phyloP scores from a whole-genome alignment of 2,888 invertebrate species.

The Zhengitettix transpicula region DNA sequence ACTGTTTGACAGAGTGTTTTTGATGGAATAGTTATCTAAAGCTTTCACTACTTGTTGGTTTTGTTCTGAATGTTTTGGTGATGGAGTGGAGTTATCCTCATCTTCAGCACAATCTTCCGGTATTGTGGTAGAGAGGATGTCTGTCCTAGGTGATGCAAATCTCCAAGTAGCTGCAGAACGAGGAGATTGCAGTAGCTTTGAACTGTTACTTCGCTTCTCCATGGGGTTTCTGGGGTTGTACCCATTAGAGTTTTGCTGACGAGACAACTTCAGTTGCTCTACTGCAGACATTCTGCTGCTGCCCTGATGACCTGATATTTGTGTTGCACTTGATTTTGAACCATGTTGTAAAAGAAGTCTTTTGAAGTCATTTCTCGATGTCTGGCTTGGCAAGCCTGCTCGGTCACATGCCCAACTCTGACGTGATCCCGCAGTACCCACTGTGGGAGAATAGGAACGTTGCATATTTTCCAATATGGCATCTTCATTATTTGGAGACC shows the following conservation, averaged over 20 bases:
- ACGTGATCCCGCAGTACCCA: slow-evolving; percentile 20
- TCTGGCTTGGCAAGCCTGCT: slow-evolving; percentile 35
- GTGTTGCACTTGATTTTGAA: not conserved
- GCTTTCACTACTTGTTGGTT: not conserved
- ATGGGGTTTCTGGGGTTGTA: slow-evolving; percentile 43
- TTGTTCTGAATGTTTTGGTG: not conserved
- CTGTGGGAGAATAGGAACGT: not conserved
- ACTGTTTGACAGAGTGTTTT: not conserved
- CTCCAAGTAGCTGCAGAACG: slow-evolving; percentile 45
- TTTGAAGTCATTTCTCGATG: slow-evolving; percentile 71
- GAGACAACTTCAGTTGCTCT: slow-evolving; percentile 53
- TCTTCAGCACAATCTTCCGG: slow-evolving; percentile 66
- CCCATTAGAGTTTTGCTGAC: slow-evolving; percentile 17
- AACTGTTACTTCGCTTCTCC: slow-evolving; percentile 39
- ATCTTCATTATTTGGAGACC: slow-evolving; percentile 33
- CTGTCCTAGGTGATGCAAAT: slow-evolving; percentile 57
- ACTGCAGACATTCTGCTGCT: slow-evolving; percentile 51
- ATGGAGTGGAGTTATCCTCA: slow-evolving; percentile 38
- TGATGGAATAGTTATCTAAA: not conserved
- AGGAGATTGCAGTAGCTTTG: slow-evolving; percentile 28
- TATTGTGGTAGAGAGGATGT: slow-evolving; percentile 73
- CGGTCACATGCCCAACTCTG: slow-evolving; percentile 28
- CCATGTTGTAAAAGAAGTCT: slow-evolving; percentile 61
- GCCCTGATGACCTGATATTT: slow-evolving; percentile 30
- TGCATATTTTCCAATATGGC: slow-evolving; percentile 6